Percentiles rank a stretch among this genome's conserved stretches.
Conservation (phyloP, 2,113 vertebrate species). For the Notothenia coriiceps region DNA sequence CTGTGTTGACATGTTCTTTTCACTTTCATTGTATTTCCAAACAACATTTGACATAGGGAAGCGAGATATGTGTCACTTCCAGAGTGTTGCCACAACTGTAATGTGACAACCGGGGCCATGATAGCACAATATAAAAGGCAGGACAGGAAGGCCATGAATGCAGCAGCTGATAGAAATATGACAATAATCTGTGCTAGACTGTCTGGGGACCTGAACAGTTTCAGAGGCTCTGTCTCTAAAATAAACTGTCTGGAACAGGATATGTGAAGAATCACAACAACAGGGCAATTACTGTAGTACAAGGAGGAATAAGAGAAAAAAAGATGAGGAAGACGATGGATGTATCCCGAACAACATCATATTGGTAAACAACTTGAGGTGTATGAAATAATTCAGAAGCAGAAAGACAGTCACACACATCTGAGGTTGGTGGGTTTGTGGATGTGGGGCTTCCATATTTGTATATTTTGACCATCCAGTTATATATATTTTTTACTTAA, state of each 20-base stretch:
- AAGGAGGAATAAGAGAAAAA: slow-evolving; percentile 7
- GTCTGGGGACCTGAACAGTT: slow-evolving; percentile 41
- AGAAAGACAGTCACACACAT: neutral
- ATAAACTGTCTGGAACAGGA: slow-evolving; percentile 51
- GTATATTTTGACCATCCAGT: neutral
- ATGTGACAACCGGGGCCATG: slow-evolving; percentile 44
- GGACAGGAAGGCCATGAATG: slow-evolving; percentile 48
- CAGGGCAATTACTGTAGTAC: slow-evolving; percentile 30
- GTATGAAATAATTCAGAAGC: neutral
- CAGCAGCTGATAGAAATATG: slow-evolving; percentile 59
- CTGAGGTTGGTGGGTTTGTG: neutral
- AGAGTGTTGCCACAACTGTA: slow-evolving; percentile 22
- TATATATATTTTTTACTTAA: neutral
- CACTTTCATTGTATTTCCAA: slow-evolving; percentile 17
- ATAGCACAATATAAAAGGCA: slow-evolving; percentile 33
- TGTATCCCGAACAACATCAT: slow-evolving; percentile 10
- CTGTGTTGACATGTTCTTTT: slow-evolving; percentile 6
- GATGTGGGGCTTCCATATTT: neutral
- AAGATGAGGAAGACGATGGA: neutral
- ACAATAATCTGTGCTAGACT: slow-evolving; percentile 51
- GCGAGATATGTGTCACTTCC: slow-evolving; percentile 30
- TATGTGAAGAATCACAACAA: slow-evolving; percentile 36
- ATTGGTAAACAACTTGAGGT: neutral
- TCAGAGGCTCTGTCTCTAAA: slow-evolving; percentile 49
- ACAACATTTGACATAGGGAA: slow-evolving; percentile 21